Percentiles rank a stretch among this genome's conserved stretches.
Conservation (phyloP, 2,113 vertebrate genomes). For the Ammodytes marinus region DNA sequence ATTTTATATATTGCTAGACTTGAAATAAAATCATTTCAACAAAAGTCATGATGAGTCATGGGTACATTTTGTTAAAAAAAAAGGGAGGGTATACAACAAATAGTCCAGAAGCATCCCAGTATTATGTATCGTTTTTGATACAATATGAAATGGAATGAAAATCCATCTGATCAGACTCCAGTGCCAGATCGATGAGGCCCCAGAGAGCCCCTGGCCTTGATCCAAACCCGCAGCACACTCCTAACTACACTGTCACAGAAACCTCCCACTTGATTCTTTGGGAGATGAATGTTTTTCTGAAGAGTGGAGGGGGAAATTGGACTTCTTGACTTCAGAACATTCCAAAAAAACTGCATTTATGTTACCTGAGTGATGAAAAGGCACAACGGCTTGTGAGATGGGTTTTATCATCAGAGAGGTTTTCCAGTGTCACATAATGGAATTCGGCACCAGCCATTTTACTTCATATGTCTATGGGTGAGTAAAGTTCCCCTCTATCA, state of each 20-base stretch:
- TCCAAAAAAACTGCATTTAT: constrained; percentile 66
- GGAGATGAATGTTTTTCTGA: constrained; percentile 51
- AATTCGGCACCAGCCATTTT: constrained; percentile 48
- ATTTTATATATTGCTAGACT: constrained; percentile 28
- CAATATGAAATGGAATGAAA: constrained; percentile 60
- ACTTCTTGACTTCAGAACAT: constrained; percentile 64
- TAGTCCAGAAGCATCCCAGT: constrained; percentile 8
- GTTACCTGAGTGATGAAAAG: constrained; percentile 67
- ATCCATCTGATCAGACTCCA: constrained; percentile 46
- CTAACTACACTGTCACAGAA: constrained; percentile 32
- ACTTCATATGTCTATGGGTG: constrained; percentile 44
- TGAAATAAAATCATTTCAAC: constrained; percentile 29
- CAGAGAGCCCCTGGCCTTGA: constrained; percentile 29
- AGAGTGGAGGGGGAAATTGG: constrained; percentile 48
- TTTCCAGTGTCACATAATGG: constrained; percentile 48
- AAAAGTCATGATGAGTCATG: constrained; percentile 16
- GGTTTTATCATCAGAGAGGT: constrained; percentile 59
- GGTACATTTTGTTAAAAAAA: constrained; percentile 18
- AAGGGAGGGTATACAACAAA: not conserved
- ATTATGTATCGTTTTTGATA: constrained; percentile 48
- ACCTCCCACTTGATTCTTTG: constrained; percentile 25
- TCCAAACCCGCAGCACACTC: constrained; percentile 32
- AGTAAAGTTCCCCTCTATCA: constrained; percentile 65
- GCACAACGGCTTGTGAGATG: constrained; percentile 33
- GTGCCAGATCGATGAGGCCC: constrained; percentile 56